Base-by-base conservation (phyloP, 2,888 invertebrate species). In the Chelonus formosanus region DNA sequence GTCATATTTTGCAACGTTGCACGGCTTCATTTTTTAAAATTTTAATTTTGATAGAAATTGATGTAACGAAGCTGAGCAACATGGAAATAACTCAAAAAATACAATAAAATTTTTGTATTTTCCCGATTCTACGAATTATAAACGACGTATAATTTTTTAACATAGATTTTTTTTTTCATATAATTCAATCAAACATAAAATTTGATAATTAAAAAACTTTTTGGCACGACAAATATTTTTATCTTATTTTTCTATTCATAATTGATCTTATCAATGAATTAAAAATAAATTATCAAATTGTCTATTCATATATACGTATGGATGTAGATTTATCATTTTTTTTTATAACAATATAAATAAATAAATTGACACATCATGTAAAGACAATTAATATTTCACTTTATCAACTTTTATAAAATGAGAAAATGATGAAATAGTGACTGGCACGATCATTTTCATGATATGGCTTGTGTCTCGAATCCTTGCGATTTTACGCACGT, bases 81-180 rank as follows among this genome's bases (percentile, higher is more conserved):
- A 78, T 80, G 78, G 76, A 79, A 79, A 79, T 73, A 76, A 77
- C 78, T 75, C 78, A 80, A 80, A 76, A 80, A 80, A 77, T 80
- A 80, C 76, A 79, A 81, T 76, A 81, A 80, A 76, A 80, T 77
- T 77, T 80, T 76, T 67, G 72, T 67, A 72, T 70, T 65, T 68
- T 75, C 64, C 63, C 62, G 31, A 67, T 66, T 65, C 61, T 45
- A 59, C 52, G 47, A 52, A 58, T 65, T 67, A 44, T 45, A 45
- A 52, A 67, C 50, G 48, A 36, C 35, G 57, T 48, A 58, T 55
- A 48, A 32, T 59, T 57, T 53, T 50, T 45, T 52, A 10, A 57
- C 5, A 58, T 57, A 34, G 57, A n/a, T n/a, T n/a, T 34, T 32
- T 57, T 43, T 8, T 43, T 47, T 34, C 32, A 50, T 50, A 32